Conservation (phyloP, 2,113 vertebrate genomes). For the Conger conger region DNA sequence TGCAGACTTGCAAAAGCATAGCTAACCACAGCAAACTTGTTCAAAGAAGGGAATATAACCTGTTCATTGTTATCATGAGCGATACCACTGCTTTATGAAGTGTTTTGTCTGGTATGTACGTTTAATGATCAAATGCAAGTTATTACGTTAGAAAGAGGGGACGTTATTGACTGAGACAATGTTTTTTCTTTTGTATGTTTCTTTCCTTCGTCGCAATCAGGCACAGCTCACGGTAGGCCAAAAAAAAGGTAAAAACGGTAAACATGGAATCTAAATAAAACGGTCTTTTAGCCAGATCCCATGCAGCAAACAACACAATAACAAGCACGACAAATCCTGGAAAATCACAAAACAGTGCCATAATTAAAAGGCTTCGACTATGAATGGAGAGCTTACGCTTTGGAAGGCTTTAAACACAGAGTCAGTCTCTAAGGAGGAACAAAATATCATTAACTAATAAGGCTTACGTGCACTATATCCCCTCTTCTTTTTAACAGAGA, state of each 20-base stretch:
- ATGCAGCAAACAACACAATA: neutral
- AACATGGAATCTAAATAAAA: neutral
- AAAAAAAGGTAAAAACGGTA: neutral
- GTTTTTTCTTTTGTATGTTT: neutral
- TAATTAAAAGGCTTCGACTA: too few species aligned
- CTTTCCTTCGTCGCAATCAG: neutral
- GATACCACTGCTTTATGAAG: neutral
- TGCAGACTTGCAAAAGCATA: constrained; percentile 25
- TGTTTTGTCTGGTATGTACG: constrained; percentile 13
- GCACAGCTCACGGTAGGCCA: neutral
- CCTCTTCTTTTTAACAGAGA: neutral
- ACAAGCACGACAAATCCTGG: neutral
- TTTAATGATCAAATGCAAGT: constrained; percentile 1
- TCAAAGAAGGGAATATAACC: constrained; percentile 19
- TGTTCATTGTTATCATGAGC: constrained; percentile 24
- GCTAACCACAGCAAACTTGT: constrained; percentile 16
- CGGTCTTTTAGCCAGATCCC: neutral
- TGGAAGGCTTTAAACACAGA: neutral
- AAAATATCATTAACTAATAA: neutral
- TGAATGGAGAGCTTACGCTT: neutral
- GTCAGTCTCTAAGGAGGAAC: neutral
- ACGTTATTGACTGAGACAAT: neutral
- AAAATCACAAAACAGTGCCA: neutral
- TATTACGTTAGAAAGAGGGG: neutral
- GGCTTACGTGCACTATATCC: neutral